Evolutionary conservation across 2,113 vertebrate species (phyloP).

Genomic region (Dasyornis broadbenti): DNA sequence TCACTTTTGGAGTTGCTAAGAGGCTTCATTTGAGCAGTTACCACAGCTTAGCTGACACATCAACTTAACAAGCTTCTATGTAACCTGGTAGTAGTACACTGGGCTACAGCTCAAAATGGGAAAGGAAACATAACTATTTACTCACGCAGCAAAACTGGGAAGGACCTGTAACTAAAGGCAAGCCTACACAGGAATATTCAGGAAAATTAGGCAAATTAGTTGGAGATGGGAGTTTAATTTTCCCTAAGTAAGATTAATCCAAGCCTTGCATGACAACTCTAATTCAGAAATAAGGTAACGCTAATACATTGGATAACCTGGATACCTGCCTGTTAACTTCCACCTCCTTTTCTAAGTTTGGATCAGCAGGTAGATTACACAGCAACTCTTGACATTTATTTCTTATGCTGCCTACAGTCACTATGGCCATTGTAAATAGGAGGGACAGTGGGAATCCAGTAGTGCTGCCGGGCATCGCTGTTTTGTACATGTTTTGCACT

Average conservation of each 20-base stretch:
- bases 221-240: constrained; percentile 12
- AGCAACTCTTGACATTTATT: not conserved
- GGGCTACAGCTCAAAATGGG: not conserved
- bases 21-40: not conserved
- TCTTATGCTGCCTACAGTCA: not conserved
- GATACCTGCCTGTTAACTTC: not conserved
- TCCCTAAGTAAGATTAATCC: not conserved
- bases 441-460: not conserved
- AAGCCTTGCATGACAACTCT: not conserved
- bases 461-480: not conserved
- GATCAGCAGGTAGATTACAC: not conserved
- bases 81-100: not conserved
- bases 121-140: not conserved
- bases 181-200: constrained; percentile 23
- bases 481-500: not conserved
- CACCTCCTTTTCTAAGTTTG: not conserved
- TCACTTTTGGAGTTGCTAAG: not conserved
- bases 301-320: not conserved
- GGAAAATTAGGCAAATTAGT: constrained; percentile 12
- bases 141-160: not conserved
- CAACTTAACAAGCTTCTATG: not conserved
- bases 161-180: constrained; percentile 22
- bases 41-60: not conserved
- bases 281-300: not conserved
- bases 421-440: not conserved